phyloP scores from a whole-genome alignment of 2,888 invertebrate genomes.

The Agriopis leucophaearia region DNA sequence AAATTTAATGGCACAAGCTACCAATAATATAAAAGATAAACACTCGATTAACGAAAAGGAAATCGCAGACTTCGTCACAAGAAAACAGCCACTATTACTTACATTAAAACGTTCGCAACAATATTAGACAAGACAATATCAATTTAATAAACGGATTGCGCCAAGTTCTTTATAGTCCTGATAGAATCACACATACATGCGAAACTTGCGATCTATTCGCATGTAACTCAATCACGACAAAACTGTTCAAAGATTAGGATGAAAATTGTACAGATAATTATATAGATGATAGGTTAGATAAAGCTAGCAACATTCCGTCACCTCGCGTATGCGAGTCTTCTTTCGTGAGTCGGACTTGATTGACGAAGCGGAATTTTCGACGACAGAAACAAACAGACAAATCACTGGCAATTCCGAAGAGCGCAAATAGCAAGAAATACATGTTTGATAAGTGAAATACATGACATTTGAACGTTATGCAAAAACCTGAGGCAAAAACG shows the following conservation, averaged over 20 bases:
- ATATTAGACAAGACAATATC: constrained; percentile 21
- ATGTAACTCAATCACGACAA: not conserved
- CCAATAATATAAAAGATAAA: no score
- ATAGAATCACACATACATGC: not conserved
- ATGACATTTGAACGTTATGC: constrained; percentile 36
- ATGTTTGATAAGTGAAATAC: not conserved
- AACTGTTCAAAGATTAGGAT: not conserved
- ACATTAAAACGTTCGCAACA: constrained; percentile 21
- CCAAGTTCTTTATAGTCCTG: not conserved
- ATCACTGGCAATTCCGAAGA: not conserved
- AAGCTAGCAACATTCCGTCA: no score
- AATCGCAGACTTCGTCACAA: constrained; percentile 41
- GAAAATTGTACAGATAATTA: not conserved
- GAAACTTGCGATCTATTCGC: not conserved
- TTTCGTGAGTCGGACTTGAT: no score
- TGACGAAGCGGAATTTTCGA: no score
- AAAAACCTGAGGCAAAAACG: constrained; percentile 17
- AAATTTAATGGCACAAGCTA: no score
- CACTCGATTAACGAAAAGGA: constrained; percentile 38
- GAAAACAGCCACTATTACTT: constrained; percentile 36
- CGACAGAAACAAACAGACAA: no score
- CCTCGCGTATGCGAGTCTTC: no score
- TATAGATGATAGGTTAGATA: no score
- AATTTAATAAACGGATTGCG: constrained; percentile 41
- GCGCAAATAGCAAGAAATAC: no score